These are phyloP conservation scores for Gymnoscopelus braueri DNA, from an alignment of 2,797 vertebrate species.

Conservation along the genomic window DNA sequence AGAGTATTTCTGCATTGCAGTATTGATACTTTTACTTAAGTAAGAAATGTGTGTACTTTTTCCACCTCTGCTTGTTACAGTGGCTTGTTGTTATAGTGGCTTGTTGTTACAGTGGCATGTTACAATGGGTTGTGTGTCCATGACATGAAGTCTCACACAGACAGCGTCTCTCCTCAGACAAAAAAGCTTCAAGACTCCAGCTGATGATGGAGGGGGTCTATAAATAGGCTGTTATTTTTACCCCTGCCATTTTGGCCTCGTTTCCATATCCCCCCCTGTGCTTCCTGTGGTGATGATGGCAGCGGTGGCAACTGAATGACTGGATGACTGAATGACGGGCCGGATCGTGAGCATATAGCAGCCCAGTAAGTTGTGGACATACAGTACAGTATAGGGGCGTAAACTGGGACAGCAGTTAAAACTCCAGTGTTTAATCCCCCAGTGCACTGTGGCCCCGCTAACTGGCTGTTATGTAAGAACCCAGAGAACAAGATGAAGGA, in stretches of 20 bases:
- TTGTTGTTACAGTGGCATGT: too few relatives aligned
- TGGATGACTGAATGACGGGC: not conserved
- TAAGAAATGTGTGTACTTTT: too few relatives aligned
- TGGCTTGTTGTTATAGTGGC: too few relatives aligned
- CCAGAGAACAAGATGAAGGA: conserved; percentile 60
- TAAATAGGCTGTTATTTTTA: conserved; percentile 87
- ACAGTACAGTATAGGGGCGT: conserved; percentile 30
- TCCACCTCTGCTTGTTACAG: too few relatives aligned
- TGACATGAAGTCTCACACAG: too few relatives aligned
- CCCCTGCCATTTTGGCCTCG: conserved; percentile 84
- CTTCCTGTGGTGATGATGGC: conserved; percentile 67
- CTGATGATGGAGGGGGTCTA: conserved; percentile 81
- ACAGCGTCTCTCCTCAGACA: conserved; percentile 45
- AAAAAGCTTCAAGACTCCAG: conserved; percentile 75
- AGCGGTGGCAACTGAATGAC: conserved; percentile 60
- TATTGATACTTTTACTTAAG: too few relatives aligned
- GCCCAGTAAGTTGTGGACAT: conserved; percentile 61
- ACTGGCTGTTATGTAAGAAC: conserved; percentile 78
- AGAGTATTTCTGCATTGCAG: too few relatives aligned
- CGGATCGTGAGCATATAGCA: conserved; percentile 39
- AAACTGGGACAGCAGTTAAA: conserved; percentile 73
- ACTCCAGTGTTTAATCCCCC: conserved; percentile 74
- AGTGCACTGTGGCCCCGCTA: conserved; percentile 71
- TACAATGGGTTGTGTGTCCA: too few relatives aligned
- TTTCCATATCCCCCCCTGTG: conserved; percentile 75